Base-by-base conservation (phyloP, 2,888 invertebrate genomes). In the Melanostoma scalare region DNA sequence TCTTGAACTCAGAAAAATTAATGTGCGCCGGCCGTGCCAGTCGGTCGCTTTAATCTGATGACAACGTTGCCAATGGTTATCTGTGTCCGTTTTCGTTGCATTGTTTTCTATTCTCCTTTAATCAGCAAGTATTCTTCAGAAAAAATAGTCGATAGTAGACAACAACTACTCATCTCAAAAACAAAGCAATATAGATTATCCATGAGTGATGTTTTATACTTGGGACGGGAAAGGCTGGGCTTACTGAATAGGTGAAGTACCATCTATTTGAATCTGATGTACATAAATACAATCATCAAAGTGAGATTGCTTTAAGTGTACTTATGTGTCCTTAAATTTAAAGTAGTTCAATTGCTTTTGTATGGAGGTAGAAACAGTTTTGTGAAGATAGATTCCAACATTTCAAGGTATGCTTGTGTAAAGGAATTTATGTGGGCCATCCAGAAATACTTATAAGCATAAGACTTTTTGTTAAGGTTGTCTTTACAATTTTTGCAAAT, bases 141-240 rank as follows among this genome's bases (percentile, higher is more conserved):
- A 9, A 50, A 72, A 48, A 53, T 6, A 52, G 10, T 35, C 20
- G 9, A 33, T 4, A 63, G 38, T 33, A 76, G 56, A 31, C 50
- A 40, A 40, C 20, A 52, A 46, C 35, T 74, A 56, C 74, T 75
- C 53, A 58, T 60, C 53, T 71, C 31, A 42, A 44, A 50, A 44
- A 58, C 69, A 55, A 76, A 55, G 52, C 42, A 68, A 53, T 61
- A 56, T 20, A 68, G 81, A 82, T 82, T 63, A 77, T 77, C 61
- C 61, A 6, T 35, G 35, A 58, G 9, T 4, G 36, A 72, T 55
- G 65, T 75, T 42, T 42, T 48, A 33, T 55, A 67, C 61, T 60
- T 68, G 3, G 58, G 31, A 58, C 44, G 38, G n/a, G n/a, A 6
- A 40, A 55, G 61, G 40, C 68, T 48, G 35, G 20, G 60, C 60